phyloP scores from a whole-genome alignment of 2,113 vertebrate species.

The Sebastes schlegelii region DNA sequence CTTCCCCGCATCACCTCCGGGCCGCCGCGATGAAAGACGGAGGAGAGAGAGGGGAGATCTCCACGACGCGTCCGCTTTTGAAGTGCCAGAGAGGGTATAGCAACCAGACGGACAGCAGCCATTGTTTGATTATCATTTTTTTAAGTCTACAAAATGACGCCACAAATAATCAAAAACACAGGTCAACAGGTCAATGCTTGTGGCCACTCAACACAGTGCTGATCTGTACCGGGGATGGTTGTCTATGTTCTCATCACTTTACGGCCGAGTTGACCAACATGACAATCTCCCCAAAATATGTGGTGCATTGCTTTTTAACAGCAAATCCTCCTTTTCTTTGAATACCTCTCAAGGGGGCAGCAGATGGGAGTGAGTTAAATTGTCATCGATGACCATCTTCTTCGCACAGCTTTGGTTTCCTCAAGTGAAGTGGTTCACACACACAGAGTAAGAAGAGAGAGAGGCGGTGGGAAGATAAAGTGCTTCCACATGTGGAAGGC shows the following conservation, averaged over 20 bases:
- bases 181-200: not conserved
- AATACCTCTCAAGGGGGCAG: conserved; percentile 13
- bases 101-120: not conserved
- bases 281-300: conserved; percentile 7
- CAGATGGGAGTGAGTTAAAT: conserved; percentile 4
- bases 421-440: conserved; percentile 45
- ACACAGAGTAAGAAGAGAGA: conserved; percentile 11
- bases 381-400: conserved; percentile 49
- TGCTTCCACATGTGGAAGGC: conserved; percentile 82
- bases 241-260: conserved; percentile 29
- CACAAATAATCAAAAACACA: not conserved
- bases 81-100: conserved; percentile 68
- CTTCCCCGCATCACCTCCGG: conserved; percentile 76
- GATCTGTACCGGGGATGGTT: not conserved
- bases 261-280: conserved; percentile 7
- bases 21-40: conserved; percentile 76
- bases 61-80: conserved; percentile 62
- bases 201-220: conserved; percentile 1
- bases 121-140: conserved; percentile 4
- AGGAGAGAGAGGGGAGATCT: conserved; percentile 26
- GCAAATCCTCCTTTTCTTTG: not conserved
- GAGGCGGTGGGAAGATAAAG: conserved; percentile 72
- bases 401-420: conserved; percentile 53
- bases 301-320: not conserved
- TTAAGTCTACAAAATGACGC: not conserved